Conservation (phyloP, 1,140 invertebrate species). For the Pseudomyrmex pallidus region DNA sequence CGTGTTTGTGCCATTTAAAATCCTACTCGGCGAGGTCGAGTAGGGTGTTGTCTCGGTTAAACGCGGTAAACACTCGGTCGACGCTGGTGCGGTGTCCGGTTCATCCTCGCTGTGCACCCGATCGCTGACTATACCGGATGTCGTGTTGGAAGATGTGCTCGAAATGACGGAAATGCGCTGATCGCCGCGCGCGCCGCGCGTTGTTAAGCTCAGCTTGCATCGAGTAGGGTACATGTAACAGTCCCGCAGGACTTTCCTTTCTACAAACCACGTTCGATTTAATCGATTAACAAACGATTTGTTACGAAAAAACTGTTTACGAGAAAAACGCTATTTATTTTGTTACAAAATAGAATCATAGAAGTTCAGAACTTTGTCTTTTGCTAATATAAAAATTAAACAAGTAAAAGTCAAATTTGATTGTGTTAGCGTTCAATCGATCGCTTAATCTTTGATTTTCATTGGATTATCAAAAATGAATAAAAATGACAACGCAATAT, state of each 20-base stretch:
- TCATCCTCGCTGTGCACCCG: constrained; percentile 97
- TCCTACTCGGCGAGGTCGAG: constrained; percentile 58
- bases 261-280: constrained; percentile 69
- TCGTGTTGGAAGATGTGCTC: constrained; percentile 96
- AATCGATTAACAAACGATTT: constrained; percentile 25
- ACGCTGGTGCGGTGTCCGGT: constrained; percentile 89
- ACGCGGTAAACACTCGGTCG: constrained; percentile 80
- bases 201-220: constrained; percentile 87
- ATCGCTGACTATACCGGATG: constrained; percentile 97
- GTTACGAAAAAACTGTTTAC: too few relatives aligned
- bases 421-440: background rate
- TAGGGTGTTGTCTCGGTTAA: constrained; percentile 77
- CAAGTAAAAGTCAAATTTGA: background rate
- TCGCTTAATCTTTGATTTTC: background rate
- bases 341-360: too few relatives aligned
- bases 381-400: background rate
- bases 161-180: constrained; percentile 96
- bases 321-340: too few relatives aligned
- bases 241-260: constrained; percentile 85
- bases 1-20: constrained; percentile 65
- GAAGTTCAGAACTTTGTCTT: background rate
- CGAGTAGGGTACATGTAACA: constrained; percentile 88
- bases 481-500: background rate
- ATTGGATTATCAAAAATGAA: background rate
- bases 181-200: constrained; percentile 88